phyloP scores from a whole-genome alignment of 1,140 invertebrate genomes.

The Rhizoglyphus robini region DNA sequence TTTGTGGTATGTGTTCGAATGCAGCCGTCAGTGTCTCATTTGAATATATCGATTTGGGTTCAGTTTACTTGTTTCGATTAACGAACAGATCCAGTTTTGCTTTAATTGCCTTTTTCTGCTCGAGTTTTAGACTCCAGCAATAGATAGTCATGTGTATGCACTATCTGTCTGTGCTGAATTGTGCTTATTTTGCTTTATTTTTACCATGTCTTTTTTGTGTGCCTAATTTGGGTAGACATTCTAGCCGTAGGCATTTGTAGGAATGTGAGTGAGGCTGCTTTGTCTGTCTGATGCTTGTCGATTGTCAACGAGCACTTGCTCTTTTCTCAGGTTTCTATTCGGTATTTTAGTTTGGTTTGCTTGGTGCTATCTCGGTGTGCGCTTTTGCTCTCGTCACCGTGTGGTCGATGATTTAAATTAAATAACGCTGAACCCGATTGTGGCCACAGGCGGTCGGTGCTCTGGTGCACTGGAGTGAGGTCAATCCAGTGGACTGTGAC shows the following conservation, averaged over 20 bases:
- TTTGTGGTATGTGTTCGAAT: too few relatives aligned
- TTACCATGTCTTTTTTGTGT: background rate
- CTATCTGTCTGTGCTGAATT: background rate
- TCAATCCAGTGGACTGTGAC: background rate
- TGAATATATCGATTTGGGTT: conserved; percentile 8
- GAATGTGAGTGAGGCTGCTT: too few relatives aligned
- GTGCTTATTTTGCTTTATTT: conserved; percentile 14
- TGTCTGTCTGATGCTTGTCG: too few relatives aligned
- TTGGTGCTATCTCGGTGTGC: too few relatives aligned
- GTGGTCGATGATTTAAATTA: conserved; percentile 9
- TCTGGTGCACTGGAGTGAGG: background rate
- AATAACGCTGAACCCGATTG: background rate
- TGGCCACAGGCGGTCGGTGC: background rate
- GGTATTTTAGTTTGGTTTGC: too few relatives aligned
- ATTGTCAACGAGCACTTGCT: background rate
- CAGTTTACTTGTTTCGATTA: background rate
- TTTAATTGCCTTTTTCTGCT: conserved; percentile 2
- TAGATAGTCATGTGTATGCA: too few relatives aligned
- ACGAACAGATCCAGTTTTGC: conserved; percentile 5
- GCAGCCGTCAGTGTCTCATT: background rate
- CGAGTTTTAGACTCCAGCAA: background rate
- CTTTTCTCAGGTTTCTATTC: background rate
- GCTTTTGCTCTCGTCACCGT: too few relatives aligned
- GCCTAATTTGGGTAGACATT: conserved; percentile 6
- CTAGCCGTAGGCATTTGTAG: too few relatives aligned